These are phyloP conservation scores for Chrosomus eos DNA, from an alignment of 2,797 vertebrate species.

Conservation along the genomic window DNA sequence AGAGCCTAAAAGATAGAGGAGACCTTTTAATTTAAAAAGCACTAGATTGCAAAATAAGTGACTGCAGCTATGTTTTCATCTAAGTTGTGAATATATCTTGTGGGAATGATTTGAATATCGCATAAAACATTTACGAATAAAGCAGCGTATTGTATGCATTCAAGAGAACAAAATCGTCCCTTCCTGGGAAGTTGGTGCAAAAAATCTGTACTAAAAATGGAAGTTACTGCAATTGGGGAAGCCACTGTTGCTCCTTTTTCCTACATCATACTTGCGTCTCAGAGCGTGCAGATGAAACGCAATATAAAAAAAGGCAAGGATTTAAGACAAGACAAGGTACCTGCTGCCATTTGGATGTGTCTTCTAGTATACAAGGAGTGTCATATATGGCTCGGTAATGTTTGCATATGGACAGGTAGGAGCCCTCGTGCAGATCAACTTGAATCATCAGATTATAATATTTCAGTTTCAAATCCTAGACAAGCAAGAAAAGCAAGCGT, in stretches of 20 bases:
- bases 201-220: not conserved
- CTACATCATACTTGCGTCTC: too few species aligned
- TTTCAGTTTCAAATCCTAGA: constrained; percentile 93
- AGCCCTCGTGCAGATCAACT: constrained; percentile 96
- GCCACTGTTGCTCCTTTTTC: not conserved
- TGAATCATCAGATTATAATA: constrained; percentile 99
- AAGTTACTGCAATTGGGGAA: not conserved
- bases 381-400: constrained; percentile 98
- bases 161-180: too few species aligned
- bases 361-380: constrained; percentile 95
- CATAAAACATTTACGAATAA: not conserved
- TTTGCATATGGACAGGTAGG: constrained; percentile 97
- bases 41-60: not conserved
- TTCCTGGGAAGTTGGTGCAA: not conserved
- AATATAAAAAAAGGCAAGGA: not conserved
- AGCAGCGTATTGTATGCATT: not conserved
- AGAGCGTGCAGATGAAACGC: too few species aligned
- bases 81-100: not conserved
- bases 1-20: constrained; percentile 82
- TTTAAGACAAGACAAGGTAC: constrained; percentile 68
- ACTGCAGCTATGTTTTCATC: not conserved
- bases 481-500: not conserved
- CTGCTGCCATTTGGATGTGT: constrained; percentile 97
- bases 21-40: not conserved
- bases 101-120: not conserved